Percentiles rank a stretch among this genome's conserved stretches.
Evolutionary conservation across 2,113 vertebrate species (phyloP).

Genomic region (Hippocampus zosterae): DNA sequence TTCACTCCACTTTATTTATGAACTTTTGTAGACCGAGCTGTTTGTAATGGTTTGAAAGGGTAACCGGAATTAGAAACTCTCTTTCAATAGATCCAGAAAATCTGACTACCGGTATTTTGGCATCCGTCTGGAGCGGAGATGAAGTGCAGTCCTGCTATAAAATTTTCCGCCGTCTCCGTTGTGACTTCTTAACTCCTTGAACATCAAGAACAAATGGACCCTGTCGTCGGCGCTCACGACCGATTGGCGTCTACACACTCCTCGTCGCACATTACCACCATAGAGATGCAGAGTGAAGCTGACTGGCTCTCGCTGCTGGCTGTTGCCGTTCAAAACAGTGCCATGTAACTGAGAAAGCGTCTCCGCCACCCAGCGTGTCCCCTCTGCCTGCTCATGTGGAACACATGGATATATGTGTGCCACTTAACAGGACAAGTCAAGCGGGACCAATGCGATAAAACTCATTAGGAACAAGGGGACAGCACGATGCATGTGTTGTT

Average conservation of each 20-base stretch:
- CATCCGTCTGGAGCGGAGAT: neutral
- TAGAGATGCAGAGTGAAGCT: conserved; percentile 43
- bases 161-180: neutral
- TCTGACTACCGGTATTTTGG: neutral
- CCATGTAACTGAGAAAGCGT: conserved; percentile 68
- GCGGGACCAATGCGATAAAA: conserved; percentile 68
- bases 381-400: conserved; percentile 65
- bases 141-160: neutral
- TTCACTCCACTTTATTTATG: neutral
- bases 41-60: neutral
- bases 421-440: conserved; percentile 70
- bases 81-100: neutral
- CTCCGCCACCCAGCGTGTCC: conserved; percentile 59
- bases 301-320: conserved; percentile 64
- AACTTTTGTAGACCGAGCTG: neutral
- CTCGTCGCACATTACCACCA: conserved; percentile 4
- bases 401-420: conserved; percentile 72
- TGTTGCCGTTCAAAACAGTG: conserved; percentile 57
- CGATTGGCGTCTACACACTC: conserved; percentile 38
- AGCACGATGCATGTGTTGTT: conserved; percentile 52
- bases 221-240: conserved; percentile 43
- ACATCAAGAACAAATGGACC: conserved; percentile 23
- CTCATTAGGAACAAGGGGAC: conserved; percentile 63
- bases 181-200: conserved; percentile 26
- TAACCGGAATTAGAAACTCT: neutral